Base-by-base conservation (phyloP, 2,113 vertebrate genomes). In the Stercorarius parasiticus region DNA sequence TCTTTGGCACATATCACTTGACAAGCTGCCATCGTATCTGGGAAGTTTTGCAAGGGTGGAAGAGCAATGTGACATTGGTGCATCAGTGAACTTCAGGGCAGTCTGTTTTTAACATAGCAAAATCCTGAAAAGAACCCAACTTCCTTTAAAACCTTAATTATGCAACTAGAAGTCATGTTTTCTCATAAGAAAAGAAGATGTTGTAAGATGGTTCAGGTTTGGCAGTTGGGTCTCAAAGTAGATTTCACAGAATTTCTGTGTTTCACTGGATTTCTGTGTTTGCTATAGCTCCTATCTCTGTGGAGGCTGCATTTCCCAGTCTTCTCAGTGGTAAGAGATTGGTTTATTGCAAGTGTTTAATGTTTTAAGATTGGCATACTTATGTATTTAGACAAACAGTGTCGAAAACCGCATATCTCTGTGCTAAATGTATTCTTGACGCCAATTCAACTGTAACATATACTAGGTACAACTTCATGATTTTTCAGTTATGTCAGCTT, bases 21-120 rank as follows among this genome's bases (percentile, higher is more conserved):
- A 7, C 21, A 45, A 18, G 47, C 34, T 36, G 42, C 40, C 18
- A 5, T 62, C 0, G 0, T 83, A 5, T 53, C 56, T 86, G 47
- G 19, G 45, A 70, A 11, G 13, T 83, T 84, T 55, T 77, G 59
- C 40, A 62, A 53, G 76, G 49, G 3, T 49, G 34, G 36, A 45
- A 72, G 30, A 77, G 32, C 12, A 30, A 10, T 0, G 10, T 56
- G 13, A 86, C 10, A 4, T 22, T 45, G 3, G 1, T 61, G 8
- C 50, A 38, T 53, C 25, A 10, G 13, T 55, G 45, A 53, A 40
- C 34, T 78, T 26, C 25, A 71, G n/a, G 52, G 52, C 56, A 42
- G 16, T 34, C 17, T 67, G 3, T 26, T 64, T 52, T 50, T 53
- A 36, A 66, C 82, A 49, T 18, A 61, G 15, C 36, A 86, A 86